phyloP scores from a whole-genome alignment of 2,113 vertebrate species.

The Illadopsis cleaveri region DNA sequence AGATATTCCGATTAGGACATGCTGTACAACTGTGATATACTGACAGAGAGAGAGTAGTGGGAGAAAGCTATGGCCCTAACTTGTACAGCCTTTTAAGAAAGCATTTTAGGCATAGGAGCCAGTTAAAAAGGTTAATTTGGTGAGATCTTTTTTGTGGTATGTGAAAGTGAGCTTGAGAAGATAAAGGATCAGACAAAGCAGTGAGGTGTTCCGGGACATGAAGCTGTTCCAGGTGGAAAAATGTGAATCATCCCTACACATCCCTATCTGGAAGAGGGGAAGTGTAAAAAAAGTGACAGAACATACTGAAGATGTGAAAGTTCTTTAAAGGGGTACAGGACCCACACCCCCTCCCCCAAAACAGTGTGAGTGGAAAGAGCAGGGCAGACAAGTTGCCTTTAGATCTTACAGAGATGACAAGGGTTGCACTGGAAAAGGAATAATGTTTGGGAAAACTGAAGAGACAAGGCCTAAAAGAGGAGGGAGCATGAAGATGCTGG shows the following conservation, averaged over 20 bases:
- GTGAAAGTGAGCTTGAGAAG: not conserved
- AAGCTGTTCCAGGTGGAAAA: not conserved
- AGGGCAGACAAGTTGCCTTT: not conserved
- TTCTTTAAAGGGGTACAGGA: not conserved
- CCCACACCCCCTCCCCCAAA: not conserved
- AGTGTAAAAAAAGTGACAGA: not conserved
- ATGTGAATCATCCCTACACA: not conserved
- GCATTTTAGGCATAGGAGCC: not conserved
- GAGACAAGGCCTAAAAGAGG: not conserved
- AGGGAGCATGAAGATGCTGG: not conserved
- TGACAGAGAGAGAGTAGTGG: not conserved
- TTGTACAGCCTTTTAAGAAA: not conserved
- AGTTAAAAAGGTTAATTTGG: constrained; percentile 4
- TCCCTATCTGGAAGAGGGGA: not conserved
- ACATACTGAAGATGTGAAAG: not conserved
- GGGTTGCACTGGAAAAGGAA: not conserved
- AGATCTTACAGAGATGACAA: not conserved
- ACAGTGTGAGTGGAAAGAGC: not conserved
- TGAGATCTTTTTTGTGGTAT: not conserved
- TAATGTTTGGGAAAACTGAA: not conserved
- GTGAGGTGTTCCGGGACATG: not conserved
- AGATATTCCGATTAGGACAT: not conserved
- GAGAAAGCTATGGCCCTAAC: not conserved
- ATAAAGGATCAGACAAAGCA: not conserved
- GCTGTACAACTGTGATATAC: not conserved